Evolutionary conservation across 2,888 invertebrate species (phyloP).

Genomic region (Pyralis farinalis): DNA sequence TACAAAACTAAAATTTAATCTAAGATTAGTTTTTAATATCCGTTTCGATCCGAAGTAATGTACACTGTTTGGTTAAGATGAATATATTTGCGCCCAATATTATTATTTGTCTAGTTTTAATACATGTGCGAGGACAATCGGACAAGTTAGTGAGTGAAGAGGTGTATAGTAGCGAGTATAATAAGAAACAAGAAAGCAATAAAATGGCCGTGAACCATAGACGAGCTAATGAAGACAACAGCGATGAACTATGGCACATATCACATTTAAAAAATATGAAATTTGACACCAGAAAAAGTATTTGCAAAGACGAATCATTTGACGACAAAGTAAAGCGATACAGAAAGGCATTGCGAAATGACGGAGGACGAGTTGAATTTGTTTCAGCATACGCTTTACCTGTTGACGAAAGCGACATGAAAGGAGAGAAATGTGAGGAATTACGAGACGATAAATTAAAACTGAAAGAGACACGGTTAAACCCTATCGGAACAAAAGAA

Average conservation of each 20-base stretch:
- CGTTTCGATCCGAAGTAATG: constrained; percentile 13
- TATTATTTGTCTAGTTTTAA: constrained; percentile 8
- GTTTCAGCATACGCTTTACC: constrained; percentile 44
- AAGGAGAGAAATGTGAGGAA: constrained; percentile 27
- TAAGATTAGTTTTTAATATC: constrained; percentile 16
- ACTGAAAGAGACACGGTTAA: too few relatives aligned
- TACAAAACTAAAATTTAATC: constrained; percentile 27
- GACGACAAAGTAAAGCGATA: constrained; percentile 38
- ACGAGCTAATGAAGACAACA: constrained; percentile 34
- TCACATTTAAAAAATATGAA: constrained; percentile 39
- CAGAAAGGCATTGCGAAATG: constrained; percentile 37
- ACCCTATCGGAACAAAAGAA: too few relatives aligned
- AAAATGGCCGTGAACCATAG: constrained; percentile 19
- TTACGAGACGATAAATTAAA: background rate
- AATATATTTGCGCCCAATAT: constrained; percentile 9
- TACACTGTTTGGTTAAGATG: constrained; percentile 19
- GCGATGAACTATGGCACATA: constrained; percentile 47
- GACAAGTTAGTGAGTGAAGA: constrained; percentile 20
- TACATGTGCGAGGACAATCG: constrained; percentile 7
- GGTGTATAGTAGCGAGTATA: background rate
- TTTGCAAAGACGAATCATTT: constrained; percentile 37
- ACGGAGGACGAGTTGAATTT: constrained; percentile 40
- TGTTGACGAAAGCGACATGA: constrained; percentile 28
- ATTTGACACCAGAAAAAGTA: constrained; percentile 24
- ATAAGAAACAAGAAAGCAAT: constrained; percentile 6